A percentile compares a stretch with the other conserved stretches of the same genome.
Evolutionary conservation across 1,140 invertebrate species (phyloP).

Genomic region (Charaxes varanes): DNA sequence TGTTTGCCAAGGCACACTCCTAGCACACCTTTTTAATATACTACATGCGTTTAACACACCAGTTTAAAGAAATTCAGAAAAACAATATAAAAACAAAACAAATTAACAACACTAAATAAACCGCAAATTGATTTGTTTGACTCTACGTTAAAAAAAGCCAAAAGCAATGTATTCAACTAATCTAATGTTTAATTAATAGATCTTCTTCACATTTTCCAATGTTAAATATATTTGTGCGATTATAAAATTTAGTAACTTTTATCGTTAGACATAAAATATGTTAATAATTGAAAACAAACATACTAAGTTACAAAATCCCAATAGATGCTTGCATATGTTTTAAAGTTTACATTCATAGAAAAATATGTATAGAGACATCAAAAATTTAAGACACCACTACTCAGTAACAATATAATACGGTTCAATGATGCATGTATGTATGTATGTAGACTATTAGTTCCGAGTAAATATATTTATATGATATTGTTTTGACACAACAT

Average conservation of each 20-base stretch:
- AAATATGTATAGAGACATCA: conserved; percentile 62
- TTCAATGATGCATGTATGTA: conserved; percentile 10
- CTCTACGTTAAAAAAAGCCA: too few species aligned
- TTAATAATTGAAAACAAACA: neutral
- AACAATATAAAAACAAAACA: neutral
- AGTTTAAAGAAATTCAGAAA: neutral
- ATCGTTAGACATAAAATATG: neutral
- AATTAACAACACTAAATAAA: neutral
- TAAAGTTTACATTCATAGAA: conserved; percentile 44
- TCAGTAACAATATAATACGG: conserved; percentile 20
- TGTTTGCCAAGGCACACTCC: conserved; percentile 49
- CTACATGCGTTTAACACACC: conserved; percentile 3
- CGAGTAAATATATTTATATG: conserved; percentile 8
- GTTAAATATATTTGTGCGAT: conserved; percentile 4
- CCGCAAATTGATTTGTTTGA: too few species aligned
- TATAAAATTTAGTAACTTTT: neutral
- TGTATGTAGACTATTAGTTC: conserved; percentile 9
- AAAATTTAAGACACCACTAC: conserved; percentile 46
- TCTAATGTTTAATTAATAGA: too few species aligned
- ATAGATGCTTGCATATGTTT: conserved; percentile 5
- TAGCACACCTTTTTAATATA: conserved; percentile 30
- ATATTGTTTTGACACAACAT: conserved; percentile 8
- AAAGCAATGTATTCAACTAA: too few species aligned
- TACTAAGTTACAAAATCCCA: neutral
- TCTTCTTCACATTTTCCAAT: too few species aligned